phyloP scores from a whole-genome alignment of 2,113 vertebrate species.

The Falcunculus frontatus region DNA sequence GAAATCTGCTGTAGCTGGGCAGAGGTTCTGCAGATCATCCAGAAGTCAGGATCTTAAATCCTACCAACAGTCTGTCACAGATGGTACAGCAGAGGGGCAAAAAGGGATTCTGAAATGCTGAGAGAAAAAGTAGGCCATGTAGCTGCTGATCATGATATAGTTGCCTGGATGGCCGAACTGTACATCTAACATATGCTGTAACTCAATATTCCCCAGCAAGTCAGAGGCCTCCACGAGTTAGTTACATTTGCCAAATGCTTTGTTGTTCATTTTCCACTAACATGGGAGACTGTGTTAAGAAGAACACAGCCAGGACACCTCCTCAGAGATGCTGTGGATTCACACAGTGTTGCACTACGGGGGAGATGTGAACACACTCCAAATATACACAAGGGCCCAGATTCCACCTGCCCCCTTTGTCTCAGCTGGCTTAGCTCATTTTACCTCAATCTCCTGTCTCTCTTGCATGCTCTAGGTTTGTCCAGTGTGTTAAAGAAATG shows the following conservation, averaged over 20 bases:
- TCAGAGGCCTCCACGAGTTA: neutral
- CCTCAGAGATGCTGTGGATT: neutral
- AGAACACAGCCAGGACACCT: neutral
- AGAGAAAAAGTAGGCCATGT: constrained; percentile 23
- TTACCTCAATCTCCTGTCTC: neutral
- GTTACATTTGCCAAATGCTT: neutral
- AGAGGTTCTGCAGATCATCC: neutral
- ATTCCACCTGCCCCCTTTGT: neutral
- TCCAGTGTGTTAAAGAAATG: neutral
- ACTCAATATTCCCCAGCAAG: neutral
- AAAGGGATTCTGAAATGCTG: neutral
- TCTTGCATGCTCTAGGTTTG: neutral
- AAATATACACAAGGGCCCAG: neutral
- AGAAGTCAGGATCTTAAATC: constrained; percentile 25
- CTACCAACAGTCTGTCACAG: constrained; percentile 35
- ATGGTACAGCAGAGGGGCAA: constrained; percentile 22
- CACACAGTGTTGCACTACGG: accelerated
- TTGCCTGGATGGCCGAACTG: neutral
- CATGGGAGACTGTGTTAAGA: neutral
- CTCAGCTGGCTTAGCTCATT: neutral
- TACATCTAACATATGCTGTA: neutral
- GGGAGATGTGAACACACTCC: neutral
- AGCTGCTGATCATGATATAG: neutral
- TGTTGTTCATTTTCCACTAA: neutral
- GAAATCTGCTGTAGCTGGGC: neutral